A percentile compares a stretch with the other conserved stretches of the same genome.
These are phyloP conservation scores for Micronycteris hirsuta DNA, from an alignment of 2,113 vertebrate genomes.

Conservation along the genomic window DNA sequence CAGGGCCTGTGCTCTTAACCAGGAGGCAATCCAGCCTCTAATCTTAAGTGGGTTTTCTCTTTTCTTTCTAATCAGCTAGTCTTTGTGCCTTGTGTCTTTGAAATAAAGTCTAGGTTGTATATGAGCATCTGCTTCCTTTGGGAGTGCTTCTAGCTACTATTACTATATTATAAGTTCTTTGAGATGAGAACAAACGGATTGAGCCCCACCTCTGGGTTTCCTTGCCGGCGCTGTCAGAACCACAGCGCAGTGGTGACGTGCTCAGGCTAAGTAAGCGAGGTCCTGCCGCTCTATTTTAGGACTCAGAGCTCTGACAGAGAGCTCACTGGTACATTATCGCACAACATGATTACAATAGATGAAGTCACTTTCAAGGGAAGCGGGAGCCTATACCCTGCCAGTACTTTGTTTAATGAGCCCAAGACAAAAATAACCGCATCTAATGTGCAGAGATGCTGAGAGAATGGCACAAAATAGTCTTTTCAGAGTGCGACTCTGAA, in stretches of 20 bases:
- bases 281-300: conserved; percentile 52
- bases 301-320: conserved; percentile 41
- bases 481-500: background rate
- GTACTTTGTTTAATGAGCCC: conserved; percentile 68
- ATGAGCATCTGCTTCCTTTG: conserved; percentile 39
- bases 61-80: conserved; percentile 36
- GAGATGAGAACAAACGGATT: conserved; percentile 45
- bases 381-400: conserved; percentile 34
- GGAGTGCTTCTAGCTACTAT: conserved; percentile 43
- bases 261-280: conserved; percentile 3
- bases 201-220: conserved; percentile 53
- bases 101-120: conserved; percentile 43
- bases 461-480: conserved; percentile 8
- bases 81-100: conserved; percentile 36
- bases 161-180: conserved; percentile 41
- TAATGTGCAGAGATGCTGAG: conserved; percentile 49
- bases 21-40: background rate
- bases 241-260: background rate
- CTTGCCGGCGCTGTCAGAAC: conserved; percentile 14
- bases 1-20: background rate
- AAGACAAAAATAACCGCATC: conserved; percentile 64
- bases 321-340: conserved; percentile 45
- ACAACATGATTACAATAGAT: conserved; percentile 56
- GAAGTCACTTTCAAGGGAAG: conserved; percentile 65
- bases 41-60: conserved; percentile 8